Evolutionary conservation across 2,113 vertebrate genomes (phyloP).

Genomic region (Eudyptes chrysolophus): DNA sequence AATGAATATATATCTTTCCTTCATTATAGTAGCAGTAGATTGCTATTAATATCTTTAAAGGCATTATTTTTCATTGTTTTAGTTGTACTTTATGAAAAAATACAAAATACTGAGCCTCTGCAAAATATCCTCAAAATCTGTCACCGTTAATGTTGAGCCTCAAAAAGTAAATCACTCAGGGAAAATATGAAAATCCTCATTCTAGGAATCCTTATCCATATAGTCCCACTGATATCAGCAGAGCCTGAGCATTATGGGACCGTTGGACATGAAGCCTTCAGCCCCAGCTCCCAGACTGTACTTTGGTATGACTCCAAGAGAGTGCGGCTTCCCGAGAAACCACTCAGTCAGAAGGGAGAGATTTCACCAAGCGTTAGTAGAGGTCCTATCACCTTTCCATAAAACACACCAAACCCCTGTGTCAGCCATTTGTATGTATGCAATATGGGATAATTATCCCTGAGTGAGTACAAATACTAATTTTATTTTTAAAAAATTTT

Average conservation of each 20-base stretch:
- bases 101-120: background rate
- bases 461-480: background rate
- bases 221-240: background rate
- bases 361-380: background rate
- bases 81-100: background rate
- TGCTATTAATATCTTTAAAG: background rate
- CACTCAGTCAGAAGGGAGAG: background rate
- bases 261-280: background rate
- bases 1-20: background rate
- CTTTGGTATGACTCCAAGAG: background rate
- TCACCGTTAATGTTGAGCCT: background rate
- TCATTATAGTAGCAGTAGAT: background rate
- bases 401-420: background rate
- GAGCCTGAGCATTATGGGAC: background rate
- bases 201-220: background rate
- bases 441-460: background rate
- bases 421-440: background rate
- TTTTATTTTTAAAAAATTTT: background rate
- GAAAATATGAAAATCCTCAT: background rate
- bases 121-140: background rate
- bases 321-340: background rate
- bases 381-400: background rate
- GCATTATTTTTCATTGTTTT: background rate
- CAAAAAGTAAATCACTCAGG: background rate
- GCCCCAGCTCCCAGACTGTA: background rate